A percentile compares a stretch with the other conserved stretches of the same genome.
These are phyloP conservation scores for Luehdorfia chinensis DNA, from an alignment of 1,140 invertebrate genomes.

Conservation along the genomic window DNA sequence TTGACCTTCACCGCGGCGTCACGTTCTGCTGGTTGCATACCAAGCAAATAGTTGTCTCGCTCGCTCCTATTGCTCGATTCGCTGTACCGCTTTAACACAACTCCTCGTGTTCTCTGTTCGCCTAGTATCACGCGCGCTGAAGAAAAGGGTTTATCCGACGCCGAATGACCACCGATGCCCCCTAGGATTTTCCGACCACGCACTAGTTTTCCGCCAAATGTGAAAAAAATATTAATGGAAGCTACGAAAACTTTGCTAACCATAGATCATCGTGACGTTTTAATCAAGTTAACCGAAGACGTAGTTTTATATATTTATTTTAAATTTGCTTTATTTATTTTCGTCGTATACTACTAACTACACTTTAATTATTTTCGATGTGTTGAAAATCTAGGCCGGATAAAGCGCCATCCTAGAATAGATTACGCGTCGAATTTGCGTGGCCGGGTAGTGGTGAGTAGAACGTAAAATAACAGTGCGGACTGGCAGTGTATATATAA, in stretches of 20 bases:
- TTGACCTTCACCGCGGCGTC: slow-evolving; percentile 65
- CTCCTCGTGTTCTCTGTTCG: slow-evolving; percentile 52
- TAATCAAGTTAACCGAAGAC: slow-evolving; percentile 1
- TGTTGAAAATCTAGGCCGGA: slow-evolving; percentile 58
- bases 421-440: slow-evolving; percentile 39
- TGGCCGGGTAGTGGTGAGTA: no score
- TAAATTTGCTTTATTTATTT: slow-evolving; percentile 21
- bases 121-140: slow-evolving; percentile 76
- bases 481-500: no score
- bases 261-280: slow-evolving; percentile 2
- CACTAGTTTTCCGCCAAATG: slow-evolving; percentile 53
- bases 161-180: slow-evolving; percentile 49
- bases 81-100: slow-evolving; percentile 35
- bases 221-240: slow-evolving; percentile 21
- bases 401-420: slow-evolving; percentile 58
- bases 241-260: slow-evolving; percentile 4
- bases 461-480: no score
- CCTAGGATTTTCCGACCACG: slow-evolving; percentile 62
- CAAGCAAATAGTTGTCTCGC: slow-evolving; percentile 51
- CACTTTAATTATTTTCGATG: slow-evolving; percentile 39
- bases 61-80: slow-evolving; percentile 33
- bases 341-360: background rate
- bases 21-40: slow-evolving; percentile 56
- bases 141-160: slow-evolving; percentile 77
- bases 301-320: slow-evolving; percentile 21